These are phyloP conservation scores for Crotophaga sulcirostris DNA, from an alignment of 2,113 vertebrate genomes.

Conservation along the genomic window DNA sequence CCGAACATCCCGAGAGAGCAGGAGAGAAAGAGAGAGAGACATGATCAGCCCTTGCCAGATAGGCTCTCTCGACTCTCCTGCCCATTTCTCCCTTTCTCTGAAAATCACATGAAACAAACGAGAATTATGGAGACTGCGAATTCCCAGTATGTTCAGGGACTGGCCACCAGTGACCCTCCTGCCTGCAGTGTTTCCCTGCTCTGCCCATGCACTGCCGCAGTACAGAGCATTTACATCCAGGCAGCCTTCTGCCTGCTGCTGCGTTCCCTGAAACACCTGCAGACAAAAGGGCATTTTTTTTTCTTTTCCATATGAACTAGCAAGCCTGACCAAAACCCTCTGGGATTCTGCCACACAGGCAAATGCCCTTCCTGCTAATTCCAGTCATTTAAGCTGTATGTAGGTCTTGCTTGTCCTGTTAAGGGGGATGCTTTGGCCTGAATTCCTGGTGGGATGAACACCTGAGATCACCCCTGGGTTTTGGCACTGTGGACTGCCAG, in stretches of 20 bases:
- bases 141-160: neutral
- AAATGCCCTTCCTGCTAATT: neutral
- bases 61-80: neutral
- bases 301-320: neutral
- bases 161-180: neutral
- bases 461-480: neutral
- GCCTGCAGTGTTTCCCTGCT: neutral
- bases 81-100: neutral
- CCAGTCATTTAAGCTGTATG: neutral
- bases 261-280: neutral
- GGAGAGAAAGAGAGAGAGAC: conserved; percentile 4
- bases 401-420: neutral
- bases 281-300: neutral
- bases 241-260: neutral
- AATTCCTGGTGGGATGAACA: neutral
- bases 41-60: conserved; percentile 12
- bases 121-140: neutral
- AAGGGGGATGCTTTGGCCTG: neutral
- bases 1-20: conserved; percentile 20
- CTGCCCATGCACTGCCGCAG: neutral
- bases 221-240: neutral
- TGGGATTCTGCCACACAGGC: neutral
- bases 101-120: conserved; percentile 18
- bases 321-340: neutral
- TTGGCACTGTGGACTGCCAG: neutral